Evolutionary conservation across 2,888 invertebrate genomes (phyloP).

Genomic region (Encarsia formosa): DNA sequence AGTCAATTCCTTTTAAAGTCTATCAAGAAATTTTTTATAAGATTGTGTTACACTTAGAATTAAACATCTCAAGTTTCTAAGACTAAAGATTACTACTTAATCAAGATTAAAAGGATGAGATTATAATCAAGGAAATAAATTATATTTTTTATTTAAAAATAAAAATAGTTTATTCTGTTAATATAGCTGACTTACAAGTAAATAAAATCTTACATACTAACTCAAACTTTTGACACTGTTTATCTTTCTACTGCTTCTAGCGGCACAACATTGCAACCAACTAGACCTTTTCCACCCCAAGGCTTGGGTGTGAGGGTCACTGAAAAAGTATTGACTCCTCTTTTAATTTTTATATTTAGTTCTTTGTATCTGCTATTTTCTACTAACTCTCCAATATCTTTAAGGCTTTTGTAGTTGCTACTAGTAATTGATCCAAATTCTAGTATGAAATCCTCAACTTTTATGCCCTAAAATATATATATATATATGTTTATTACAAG

Average conservation of each 20-base stretch:
- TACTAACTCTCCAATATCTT: conserved; percentile 68
- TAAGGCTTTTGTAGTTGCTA: conserved; percentile 65
- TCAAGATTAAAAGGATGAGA: conserved; percentile 7
- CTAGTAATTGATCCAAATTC: conserved; percentile 75
- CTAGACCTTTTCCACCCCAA: conserved; percentile 75
- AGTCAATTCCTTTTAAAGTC: conserved; percentile 9
- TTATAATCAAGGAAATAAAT: conserved; percentile 1
- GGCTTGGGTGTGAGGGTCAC: conserved; percentile 65
- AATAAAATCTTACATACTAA: conserved; percentile 14
- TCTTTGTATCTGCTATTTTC: conserved; percentile 57
- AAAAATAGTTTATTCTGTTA: conserved; percentile 18
- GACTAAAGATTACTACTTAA: conserved; percentile 3
- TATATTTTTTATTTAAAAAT: conserved; percentile 14
- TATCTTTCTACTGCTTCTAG: conserved; percentile 50
- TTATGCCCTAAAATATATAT: conserved; percentile 61
- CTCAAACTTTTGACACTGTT: conserved; percentile 10
- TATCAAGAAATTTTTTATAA: neutral
- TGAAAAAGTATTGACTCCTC: conserved; percentile 55
- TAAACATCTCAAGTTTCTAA: conserved; percentile 14
- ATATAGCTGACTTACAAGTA: conserved; percentile 22
- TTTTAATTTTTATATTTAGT: conserved; percentile 55
- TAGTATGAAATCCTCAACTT: conserved; percentile 65
- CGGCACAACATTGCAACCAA: conserved; percentile 68
- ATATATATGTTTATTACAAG: conserved; percentile 1
- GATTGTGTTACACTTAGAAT: conserved; percentile 11